Evolutionary conservation across 2,797 vertebrate genomes (phyloP), one percentile per base, ranked within the genome.

Genomic region (Limosa lapponica): DNA sequence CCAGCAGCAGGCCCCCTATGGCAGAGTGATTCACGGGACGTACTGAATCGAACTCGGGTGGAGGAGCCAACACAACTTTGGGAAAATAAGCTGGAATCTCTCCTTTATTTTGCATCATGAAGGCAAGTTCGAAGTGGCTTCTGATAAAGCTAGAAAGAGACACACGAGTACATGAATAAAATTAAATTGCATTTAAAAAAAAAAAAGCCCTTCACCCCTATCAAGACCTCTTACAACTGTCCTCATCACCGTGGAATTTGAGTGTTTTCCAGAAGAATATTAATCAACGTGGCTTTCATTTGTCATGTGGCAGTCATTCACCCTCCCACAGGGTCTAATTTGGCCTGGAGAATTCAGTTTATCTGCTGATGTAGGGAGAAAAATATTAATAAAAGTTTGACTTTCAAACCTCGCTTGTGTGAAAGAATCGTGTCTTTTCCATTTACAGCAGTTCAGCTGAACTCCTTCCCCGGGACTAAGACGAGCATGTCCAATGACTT

Each of bases 171-270:
- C 18, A 1, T 0, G 18, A 49, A 18, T n/a, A 22, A 57, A 58
- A 27, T 3, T 0, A 17, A 15, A 46, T 0, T 24, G 16, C 12
- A 10, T 24, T 27, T 6, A 10, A 41, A 23, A 12, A 19, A 55
- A 7, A 8, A 39, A 12, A 17, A 59, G 2, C 2, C 10, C 30
- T 25, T 36, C 72, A 28, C 18, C 32, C 59, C 52, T 23, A 13
- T 32, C 32, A 57, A 86, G 66, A 12, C 57, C 28, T 91, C 80
- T 78, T 22, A 16, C 22, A 20, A 93, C 57, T 74, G 89, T 74
- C 89, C 93, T 95, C 95, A 93, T 48, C 30, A 28, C 49, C 15
- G 1, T 84, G 94, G 93, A 95, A 96, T 97, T 2, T 24, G 87
- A 59, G 84, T 13, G 86, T 51, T 84, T 93, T 87, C 95, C 93